Evolutionary conservation across 2,797 vertebrate genomes (phyloP).

Genomic region (Anabacerthia variegaticeps): DNA sequence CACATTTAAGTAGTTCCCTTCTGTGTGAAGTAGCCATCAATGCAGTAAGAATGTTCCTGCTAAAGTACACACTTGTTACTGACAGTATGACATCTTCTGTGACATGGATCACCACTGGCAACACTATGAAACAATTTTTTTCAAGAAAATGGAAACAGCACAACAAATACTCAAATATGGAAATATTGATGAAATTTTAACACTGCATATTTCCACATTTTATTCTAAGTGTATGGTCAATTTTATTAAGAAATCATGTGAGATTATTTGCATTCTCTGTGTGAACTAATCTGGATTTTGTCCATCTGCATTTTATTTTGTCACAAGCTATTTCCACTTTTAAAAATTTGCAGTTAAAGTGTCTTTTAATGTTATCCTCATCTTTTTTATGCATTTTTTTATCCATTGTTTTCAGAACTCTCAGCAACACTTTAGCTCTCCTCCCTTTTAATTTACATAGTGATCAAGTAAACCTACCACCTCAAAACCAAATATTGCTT

Average conservation of each 20-base stretch:
- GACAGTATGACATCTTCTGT: background rate
- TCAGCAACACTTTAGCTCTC: background rate
- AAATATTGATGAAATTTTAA: background rate
- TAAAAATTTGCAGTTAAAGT: background rate
- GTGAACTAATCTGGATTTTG: background rate
- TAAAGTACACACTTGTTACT: background rate
- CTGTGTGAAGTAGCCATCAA: slow-evolving; percentile 29
- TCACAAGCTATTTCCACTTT: background rate
- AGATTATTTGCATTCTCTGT: background rate
- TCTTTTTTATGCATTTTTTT: background rate
- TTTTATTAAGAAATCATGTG: background rate
- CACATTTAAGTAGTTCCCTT: slow-evolving; percentile 50
- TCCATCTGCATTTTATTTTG: background rate
- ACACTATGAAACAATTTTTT: background rate
- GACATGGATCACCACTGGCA: background rate
- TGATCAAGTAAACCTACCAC: background rate
- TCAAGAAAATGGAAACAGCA: background rate
- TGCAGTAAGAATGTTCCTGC: background rate
- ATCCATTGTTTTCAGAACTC: background rate
- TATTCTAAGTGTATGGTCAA: background rate
- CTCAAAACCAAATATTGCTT: background rate
- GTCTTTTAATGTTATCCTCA: background rate
- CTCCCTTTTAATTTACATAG: background rate
- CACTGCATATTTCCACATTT: background rate
- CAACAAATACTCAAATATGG: background rate